A percentile compares a stretch with the other conserved stretches of the same genome.
Evolutionary conservation across 1,140 invertebrate species (phyloP).

Genomic region (Camponotus vicinus): DNA sequence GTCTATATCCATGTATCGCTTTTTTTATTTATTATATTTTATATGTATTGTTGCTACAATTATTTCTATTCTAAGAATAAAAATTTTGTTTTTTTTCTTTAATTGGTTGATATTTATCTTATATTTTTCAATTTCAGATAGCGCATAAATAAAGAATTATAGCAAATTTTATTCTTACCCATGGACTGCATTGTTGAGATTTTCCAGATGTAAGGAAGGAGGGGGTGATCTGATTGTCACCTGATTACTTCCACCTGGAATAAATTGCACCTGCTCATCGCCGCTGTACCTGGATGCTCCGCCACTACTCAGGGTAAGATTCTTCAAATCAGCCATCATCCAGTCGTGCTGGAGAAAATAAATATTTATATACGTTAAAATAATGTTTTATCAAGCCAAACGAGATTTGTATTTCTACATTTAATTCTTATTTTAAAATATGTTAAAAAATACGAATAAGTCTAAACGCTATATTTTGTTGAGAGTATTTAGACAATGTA

Average conservation of each 20-base stretch:
- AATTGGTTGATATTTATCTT: background rate
- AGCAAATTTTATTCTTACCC: conserved; percentile 73
- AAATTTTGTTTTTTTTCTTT: too few species aligned
- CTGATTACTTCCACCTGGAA: conserved; percentile 82
- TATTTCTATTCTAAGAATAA: too few species aligned
- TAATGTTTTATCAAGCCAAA: background rate
- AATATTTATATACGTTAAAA: conserved; percentile 16
- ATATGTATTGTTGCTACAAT: too few species aligned
- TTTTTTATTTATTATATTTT: background rate
- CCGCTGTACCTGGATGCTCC: conserved; percentile 81
- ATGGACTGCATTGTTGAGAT: conserved; percentile 81
- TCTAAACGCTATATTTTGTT: background rate
- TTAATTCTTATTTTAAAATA: background rate
- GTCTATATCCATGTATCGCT: background rate
- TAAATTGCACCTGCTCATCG: conserved; percentile 84
- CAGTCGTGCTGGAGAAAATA: conserved; percentile 71
- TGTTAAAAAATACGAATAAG: background rate
- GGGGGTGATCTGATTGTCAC: conserved; percentile 84
- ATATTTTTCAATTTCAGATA: background rate
- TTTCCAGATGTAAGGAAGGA: conserved; percentile 80
- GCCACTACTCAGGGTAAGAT: conserved; percentile 78
- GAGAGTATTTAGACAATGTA: background rate
- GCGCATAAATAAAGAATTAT: background rate
- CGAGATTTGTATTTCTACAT: background rate
- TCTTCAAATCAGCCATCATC: conserved; percentile 84